Evolutionary conservation across 2,113 vertebrate genomes (phyloP).

Genomic region (Paradoxurus hermaphroditus): DNA sequence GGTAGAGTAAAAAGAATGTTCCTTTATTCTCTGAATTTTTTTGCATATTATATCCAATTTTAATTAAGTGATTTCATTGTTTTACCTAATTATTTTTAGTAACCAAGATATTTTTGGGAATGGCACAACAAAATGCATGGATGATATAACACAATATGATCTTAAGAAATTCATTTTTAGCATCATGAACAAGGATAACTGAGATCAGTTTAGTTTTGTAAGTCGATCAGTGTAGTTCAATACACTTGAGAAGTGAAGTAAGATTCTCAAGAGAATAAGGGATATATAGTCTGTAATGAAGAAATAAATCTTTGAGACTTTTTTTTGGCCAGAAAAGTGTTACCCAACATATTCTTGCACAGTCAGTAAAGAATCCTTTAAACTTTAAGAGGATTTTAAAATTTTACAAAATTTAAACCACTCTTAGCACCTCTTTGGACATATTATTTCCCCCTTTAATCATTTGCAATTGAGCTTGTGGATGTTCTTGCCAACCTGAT

Average conservation of each 20-base stretch:
- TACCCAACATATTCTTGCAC: not conserved
- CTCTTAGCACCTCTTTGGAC: not conserved
- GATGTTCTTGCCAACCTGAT: not conserved
- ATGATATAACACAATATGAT: not conserved
- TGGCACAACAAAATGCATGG: not conserved
- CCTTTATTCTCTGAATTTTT: not conserved
- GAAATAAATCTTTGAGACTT: not conserved
- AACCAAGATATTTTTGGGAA: not conserved
- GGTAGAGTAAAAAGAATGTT: not conserved
- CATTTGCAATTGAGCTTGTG: not conserved
- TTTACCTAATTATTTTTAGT: not conserved
- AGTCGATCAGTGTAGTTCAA: not conserved
- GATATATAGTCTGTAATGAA: not conserved
- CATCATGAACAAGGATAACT: not conserved
- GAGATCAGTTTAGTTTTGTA: not conserved
- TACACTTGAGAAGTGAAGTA: not conserved
- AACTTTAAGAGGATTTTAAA: not conserved
- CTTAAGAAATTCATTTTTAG: not conserved
- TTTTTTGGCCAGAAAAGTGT: not conserved
- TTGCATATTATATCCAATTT: not conserved
- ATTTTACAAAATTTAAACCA: not conserved
- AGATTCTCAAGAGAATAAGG: not conserved
- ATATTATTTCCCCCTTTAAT: constrained; percentile 5
- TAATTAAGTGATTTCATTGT: not conserved
- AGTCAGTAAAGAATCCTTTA: not conserved